Base-by-base conservation (phyloP, 2,113 vertebrate genomes). In the Percina caprodes region DNA sequence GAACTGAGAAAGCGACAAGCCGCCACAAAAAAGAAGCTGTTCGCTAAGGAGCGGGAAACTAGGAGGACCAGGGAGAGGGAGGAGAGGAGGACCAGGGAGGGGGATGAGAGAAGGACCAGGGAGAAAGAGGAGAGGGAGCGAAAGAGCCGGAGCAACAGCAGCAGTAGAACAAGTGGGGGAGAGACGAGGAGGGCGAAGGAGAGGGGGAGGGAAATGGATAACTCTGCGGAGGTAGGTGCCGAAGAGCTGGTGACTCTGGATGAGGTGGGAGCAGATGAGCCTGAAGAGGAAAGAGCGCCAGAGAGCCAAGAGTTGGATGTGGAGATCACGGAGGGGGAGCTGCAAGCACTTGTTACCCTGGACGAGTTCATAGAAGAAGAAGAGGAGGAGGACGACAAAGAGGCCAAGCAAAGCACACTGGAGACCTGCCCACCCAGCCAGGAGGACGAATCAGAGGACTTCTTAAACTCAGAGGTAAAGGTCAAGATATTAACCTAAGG, bases 221-320 rank as follows among this genome's bases (percentile, higher is more conserved):
- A 30, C 26, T 30, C 26, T 30, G n/a, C n/a, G 6, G 52, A 80
- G 23, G 84, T 85, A 0, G 84, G 92, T 12, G n/a, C 54, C 1
- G 81, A 89, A 59, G 74, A 89, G 68, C 75, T 94, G 69, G 80
- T 94, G 66, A 94, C 92, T 16, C 70, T 95, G 42, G 92, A 94
- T 69, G 92, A 94, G 75, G 91, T 95, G 23, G 91, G 84, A 52
- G 63, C 51, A 19, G 90, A 89, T 55, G 83, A 91, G 5, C 30
- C 23, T 0, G 85, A 70, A 33, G 89, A 86, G 60, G 80, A 51
- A 0, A 35, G 18, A 49, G 82, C 30, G 6, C 45, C 51, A 0
- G 48, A 55, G 8, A 10, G 69, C 55, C 18, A 26, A 19, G 80
- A 74, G n/a, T 70, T 70, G 80, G 84, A 60, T 18, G 48, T 1